phyloP scores from a whole-genome alignment of 2,888 invertebrate species.

The Chrysina gloriosa region DNA sequence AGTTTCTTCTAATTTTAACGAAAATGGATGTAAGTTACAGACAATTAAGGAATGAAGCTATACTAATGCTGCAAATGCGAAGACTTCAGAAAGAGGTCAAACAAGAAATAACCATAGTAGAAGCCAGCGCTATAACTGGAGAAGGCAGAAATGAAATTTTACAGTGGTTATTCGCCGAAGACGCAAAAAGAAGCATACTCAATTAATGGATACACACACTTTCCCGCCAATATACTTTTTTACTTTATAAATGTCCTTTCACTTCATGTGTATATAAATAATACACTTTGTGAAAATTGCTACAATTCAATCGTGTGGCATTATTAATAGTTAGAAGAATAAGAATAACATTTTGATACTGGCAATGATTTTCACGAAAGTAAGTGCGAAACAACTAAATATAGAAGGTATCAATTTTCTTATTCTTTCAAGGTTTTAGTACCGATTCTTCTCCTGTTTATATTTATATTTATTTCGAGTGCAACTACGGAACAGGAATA shows the following conservation, averaged over 20 bases:
- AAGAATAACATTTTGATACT: too few species aligned
- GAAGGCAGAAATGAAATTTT: slow-evolving; percentile 77
- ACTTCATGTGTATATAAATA: slow-evolving; percentile 11
- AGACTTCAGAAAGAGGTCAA: slow-evolving; percentile 76
- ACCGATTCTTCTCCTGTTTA: too few species aligned
- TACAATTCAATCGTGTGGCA: background rate
- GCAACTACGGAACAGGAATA: too few species aligned
- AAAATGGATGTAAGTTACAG: slow-evolving; percentile 90
- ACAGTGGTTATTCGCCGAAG: slow-evolving; percentile 66
- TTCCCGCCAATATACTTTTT: slow-evolving; percentile 1
- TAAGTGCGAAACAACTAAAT: too few species aligned
- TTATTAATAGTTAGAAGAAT: too few species aligned
- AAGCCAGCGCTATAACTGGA: slow-evolving; percentile 80
- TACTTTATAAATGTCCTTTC: slow-evolving; percentile 9
- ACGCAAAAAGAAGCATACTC: slow-evolving; percentile 41
- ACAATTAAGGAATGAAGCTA: slow-evolving; percentile 87
- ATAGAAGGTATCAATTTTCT: too few species aligned
- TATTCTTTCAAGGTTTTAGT: too few species aligned
- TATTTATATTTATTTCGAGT: too few species aligned
- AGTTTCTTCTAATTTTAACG: slow-evolving; percentile 78
- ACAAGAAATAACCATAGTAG: slow-evolving; percentile 76
- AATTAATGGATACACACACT: slow-evolving; percentile 16
- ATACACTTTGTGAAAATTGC: background rate
- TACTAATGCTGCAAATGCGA: slow-evolving; percentile 83
- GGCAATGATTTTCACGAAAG: too few species aligned